Conservation (phyloP, 2,888 invertebrate genomes). For the Clusia tigrina region DNA sequence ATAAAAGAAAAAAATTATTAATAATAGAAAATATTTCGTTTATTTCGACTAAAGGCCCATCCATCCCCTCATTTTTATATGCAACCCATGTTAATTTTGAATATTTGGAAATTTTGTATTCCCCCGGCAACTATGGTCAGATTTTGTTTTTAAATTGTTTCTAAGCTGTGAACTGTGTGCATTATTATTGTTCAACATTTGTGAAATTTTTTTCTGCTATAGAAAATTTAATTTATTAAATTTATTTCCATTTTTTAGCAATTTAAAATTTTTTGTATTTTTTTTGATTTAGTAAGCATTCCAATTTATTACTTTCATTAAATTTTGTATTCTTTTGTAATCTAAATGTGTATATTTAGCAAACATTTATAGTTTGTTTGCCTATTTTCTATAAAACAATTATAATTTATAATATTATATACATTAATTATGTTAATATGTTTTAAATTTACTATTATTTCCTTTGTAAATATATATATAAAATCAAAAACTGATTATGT, state of each 20-base stretch:
- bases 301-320: slow-evolving; percentile 9
- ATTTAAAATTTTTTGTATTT: slow-evolving; percentile 37
- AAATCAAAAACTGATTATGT: slow-evolving; percentile 36
- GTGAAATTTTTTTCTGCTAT: neutral
- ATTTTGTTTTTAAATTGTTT: neutral
- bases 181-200: neutral
- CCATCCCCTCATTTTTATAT: too few species aligned
- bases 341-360: slow-evolving; percentile 5
- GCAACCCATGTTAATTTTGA: too few species aligned
- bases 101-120: too few species aligned
- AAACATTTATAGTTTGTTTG: slow-evolving; percentile 8
- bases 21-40: too few species aligned
- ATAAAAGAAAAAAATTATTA: too few species aligned
- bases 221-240: neutral
- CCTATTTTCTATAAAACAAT: neutral
- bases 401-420: slow-evolving; percentile 6
- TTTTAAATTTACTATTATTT: slow-evolving; percentile 20
- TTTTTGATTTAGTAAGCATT: slow-evolving; percentile 18
- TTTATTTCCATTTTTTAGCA: neutral
- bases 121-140: too few species aligned
- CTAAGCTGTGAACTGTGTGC: neutral
- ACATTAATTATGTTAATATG: slow-evolving; percentile 12
- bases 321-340: slow-evolving; percentile 9
- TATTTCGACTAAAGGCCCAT: too few species aligned
- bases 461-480: slow-evolving; percentile 34